Evolutionary conservation across 2,797 vertebrate genomes (phyloP), one percentile per base, ranked within the genome.

Genomic region (Nyctalus aviator): DNA sequence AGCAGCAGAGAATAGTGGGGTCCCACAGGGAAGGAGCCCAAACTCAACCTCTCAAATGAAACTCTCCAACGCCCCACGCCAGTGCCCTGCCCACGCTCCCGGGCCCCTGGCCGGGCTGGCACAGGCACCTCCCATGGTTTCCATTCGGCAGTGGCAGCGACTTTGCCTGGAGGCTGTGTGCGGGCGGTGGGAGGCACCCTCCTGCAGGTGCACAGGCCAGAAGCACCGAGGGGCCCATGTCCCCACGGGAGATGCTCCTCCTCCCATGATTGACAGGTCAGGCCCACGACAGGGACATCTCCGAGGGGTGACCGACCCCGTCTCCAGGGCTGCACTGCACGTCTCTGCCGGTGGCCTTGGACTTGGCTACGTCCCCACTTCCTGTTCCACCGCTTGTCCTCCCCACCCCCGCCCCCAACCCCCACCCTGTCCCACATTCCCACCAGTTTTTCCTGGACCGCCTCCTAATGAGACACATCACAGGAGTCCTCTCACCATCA

Each of bases 201-300:
- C 23, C 69, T 44, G 7, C 5, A 11, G 0, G 7, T 0, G 3
- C 35, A 32, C 48, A 71, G 23, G 41, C 14, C 75, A 46, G 27
- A 77, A 27, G 12, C 18, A 10, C 44, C 55, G 21, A 2, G 35
- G 11, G 21, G 44, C 62, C 15, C 41, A 8, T 27, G 37, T 57
- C 35, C 44, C 35, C 78, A 57, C 7, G 11, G 41, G 41, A 35
- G 35, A 17, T 2, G 13, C 23, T 41, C 71, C 66, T 91, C 41
- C 87, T 37, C 30, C 83, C 55, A 15, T 48, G 20, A 87, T 0
- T 89, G 82, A 25, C 21, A 64, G 13, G 32, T 55, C 30, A 10
- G 23, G 53, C 14, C 71, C 30, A 46, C 0, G 0, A 44, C 2
- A 27, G 3, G 18, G 57, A 81, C n/a, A n/a, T 1, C 41, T 41